These are phyloP conservation scores for Sebastes variabilis DNA, from an alignment of 2,797 vertebrate genomes.

Conservation along the genomic window DNA sequence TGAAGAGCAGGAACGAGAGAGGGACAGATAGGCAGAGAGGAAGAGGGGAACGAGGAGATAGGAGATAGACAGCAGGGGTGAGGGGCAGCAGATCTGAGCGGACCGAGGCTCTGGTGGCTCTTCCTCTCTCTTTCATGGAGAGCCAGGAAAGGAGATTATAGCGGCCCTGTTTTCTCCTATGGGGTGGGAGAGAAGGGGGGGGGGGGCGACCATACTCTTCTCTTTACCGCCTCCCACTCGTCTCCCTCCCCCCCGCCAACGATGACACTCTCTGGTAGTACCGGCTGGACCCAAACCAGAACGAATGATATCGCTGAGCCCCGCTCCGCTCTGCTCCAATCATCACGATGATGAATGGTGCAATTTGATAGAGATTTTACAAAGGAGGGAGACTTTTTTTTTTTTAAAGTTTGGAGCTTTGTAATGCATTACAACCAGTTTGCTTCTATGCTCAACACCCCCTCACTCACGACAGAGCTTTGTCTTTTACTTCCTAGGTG, in stretches of 20 bases:
- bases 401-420: constrained; percentile 33
- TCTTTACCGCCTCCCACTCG: constrained; percentile 51
- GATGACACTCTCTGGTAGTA: constrained; percentile 38
- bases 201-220: constrained; percentile 29
- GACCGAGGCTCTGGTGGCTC: constrained; percentile 80
- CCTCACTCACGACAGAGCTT: neutral
- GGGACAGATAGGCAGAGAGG: constrained; percentile 28
- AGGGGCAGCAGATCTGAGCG: constrained; percentile 78
- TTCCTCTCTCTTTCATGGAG: constrained; percentile 84
- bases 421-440: constrained; percentile 19
- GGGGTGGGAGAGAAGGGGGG: constrained; percentile 8
- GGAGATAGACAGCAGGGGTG: constrained; percentile 67
- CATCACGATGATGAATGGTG: constrained; percentile 32
- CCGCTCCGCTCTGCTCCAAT: constrained; percentile 15
- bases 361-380: constrained; percentile 36
- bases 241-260: constrained; percentile 13
- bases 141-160: constrained; percentile 88
- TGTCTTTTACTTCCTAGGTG: constrained; percentile 41
- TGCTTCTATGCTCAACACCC: constrained; percentile 23
- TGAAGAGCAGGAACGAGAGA: constrained; percentile 28
- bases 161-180: constrained; percentile 67
- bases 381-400: neutral
- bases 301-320: constrained; percentile 33
- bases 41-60: constrained; percentile 48
- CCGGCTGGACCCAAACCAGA: constrained; percentile 60